Percentiles rank a stretch among this genome's conserved stretches.
phyloP scores from a whole-genome alignment of 2,797 vertebrate genomes.

The Platalea minor region DNA sequence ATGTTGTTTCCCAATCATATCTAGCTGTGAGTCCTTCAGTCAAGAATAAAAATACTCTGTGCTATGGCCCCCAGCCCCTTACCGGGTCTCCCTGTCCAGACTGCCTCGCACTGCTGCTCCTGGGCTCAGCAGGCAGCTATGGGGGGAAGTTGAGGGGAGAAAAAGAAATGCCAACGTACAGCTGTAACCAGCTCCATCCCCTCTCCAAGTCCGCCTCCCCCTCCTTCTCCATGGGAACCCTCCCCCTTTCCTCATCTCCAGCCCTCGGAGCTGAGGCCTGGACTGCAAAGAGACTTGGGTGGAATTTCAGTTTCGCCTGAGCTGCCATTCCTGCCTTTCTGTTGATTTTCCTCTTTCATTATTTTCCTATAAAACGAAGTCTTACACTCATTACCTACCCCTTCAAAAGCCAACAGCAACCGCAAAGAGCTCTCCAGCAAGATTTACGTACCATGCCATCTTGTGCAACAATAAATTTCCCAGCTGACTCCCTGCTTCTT shows the following conservation, averaged over 20 bases:
- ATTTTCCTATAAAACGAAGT: background rate
- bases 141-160: background rate
- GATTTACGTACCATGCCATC: background rate
- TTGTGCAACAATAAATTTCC: background rate
- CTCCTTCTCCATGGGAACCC: background rate
- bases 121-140: background rate
- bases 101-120: background rate
- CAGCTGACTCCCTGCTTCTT: background rate
- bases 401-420: background rate
- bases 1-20: rapidly evolving
- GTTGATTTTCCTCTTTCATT: background rate
- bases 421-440: background rate
- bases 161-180: background rate
- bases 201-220: background rate
- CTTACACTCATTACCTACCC: background rate
- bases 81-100: rapidly evolving
- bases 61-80: rapidly evolving
- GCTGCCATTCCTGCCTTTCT: background rate
- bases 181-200: background rate
- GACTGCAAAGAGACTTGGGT: background rate
- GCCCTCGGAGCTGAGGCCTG: background rate
- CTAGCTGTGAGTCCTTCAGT: background rate
- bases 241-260: background rate
- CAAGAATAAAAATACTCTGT: background rate
- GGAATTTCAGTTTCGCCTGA: background rate